These are phyloP conservation scores for Lycodopsis pacificus DNA, from an alignment of 2,797 vertebrate species.

Conservation along the genomic window DNA sequence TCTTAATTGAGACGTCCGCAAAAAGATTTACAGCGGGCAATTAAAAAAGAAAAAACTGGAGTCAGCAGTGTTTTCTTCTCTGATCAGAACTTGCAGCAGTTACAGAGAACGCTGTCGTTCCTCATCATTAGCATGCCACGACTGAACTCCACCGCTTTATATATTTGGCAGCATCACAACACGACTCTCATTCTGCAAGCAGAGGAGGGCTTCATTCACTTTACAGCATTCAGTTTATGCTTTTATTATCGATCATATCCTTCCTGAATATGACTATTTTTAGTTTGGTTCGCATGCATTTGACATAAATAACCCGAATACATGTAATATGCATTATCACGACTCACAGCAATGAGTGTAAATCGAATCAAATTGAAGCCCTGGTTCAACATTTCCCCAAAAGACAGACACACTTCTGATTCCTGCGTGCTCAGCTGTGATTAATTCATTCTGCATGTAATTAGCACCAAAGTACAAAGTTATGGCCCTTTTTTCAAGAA, in stretches of 20 bases:
- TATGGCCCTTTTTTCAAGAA: neutral
- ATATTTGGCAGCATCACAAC: slow-evolving; percentile 38
- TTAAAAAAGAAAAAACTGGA: neutral
- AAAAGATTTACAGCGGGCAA: too few species aligned
- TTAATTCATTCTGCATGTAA: neutral
- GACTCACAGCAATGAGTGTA: neutral
- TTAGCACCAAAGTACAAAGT: slow-evolving; percentile 8
- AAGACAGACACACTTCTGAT: neutral
- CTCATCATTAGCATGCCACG: slow-evolving; percentile 54
- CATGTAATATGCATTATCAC: neutral
- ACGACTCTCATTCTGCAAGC: slow-evolving; percentile 29
- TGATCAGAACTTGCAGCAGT: too few species aligned
- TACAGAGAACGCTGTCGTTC: slow-evolving; percentile 18
- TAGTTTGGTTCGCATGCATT: neutral
- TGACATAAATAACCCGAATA: neutral
- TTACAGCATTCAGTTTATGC: too few species aligned
- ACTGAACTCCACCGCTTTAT: slow-evolving; percentile 52
- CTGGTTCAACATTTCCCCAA: neutral
- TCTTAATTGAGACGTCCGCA: slow-evolving; percentile 48
- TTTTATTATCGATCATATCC: neutral
- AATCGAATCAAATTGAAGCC: neutral
- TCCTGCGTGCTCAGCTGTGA: neutral
- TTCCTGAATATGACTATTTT: too few species aligned
- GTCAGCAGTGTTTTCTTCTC: too few species aligned
- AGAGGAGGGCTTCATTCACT: neutral